Conservation (phyloP, 2,113 vertebrate genomes). For the Lepisosteus oculatus region DNA sequence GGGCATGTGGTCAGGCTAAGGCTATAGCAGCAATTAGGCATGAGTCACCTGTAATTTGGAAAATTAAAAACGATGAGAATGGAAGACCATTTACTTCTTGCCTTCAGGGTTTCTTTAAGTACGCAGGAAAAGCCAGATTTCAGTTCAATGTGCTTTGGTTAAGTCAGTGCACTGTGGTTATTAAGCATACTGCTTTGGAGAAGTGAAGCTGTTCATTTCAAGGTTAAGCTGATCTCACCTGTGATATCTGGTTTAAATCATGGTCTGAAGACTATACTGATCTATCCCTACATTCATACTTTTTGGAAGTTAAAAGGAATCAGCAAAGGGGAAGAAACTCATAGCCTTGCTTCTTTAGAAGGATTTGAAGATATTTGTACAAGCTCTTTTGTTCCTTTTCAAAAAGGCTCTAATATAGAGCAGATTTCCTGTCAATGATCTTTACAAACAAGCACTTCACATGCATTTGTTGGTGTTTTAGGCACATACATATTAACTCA, state of each 20-base stretch:
- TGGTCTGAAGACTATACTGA: not conserved
- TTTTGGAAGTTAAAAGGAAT: not conserved
- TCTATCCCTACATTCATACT: not conserved
- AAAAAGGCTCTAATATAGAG: constrained; percentile 7
- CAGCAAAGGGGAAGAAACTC: not conserved
- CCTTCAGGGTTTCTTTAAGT: too few species aligned
- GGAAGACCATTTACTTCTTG: too few species aligned
- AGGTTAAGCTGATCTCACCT: not conserved
- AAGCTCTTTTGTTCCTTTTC: not conserved
- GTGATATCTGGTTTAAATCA: not conserved
- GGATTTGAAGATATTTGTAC: constrained; percentile 6
- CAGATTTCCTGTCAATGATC: constrained; percentile 16
- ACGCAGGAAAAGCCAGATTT: too few species aligned
- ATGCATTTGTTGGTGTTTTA: not conserved
- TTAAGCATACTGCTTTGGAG: not conserved
- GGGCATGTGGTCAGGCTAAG: too few species aligned
- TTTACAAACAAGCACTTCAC: not conserved
- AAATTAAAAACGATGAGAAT: too few species aligned
- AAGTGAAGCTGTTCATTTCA: not conserved
- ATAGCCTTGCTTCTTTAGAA: not conserved
- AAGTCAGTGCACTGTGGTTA: too few species aligned
- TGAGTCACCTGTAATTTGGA: too few species aligned
- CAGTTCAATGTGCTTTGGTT: too few species aligned
- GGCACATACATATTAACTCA: not conserved
- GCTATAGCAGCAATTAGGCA: too few species aligned